Conservation (phyloP, 2,113 vertebrate genomes). For the Gopherus evgoodei region DNA sequence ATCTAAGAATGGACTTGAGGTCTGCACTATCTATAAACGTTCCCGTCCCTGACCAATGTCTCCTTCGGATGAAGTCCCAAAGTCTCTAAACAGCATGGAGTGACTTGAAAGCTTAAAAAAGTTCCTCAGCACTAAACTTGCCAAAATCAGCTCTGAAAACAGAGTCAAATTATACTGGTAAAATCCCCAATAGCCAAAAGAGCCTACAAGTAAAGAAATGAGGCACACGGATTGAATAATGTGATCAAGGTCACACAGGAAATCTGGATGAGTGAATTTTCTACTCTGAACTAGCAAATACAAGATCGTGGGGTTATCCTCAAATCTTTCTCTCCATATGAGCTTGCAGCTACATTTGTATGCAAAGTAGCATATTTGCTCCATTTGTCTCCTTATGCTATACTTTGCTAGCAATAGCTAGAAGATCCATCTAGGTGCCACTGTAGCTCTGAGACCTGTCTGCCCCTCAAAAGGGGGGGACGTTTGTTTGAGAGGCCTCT, state of each 20-base stretch:
- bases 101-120: background rate
- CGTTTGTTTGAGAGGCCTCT: conserved; percentile 17
- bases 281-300: conserved; percentile 6
- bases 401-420: background rate
- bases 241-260: background rate
- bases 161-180: conserved; percentile 18
- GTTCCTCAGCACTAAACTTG: conserved; percentile 5
- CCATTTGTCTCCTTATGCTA: background rate
- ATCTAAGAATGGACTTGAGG: background rate
- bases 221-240: background rate
- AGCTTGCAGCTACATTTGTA: background rate
- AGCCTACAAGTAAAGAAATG: background rate
- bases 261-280: background rate
- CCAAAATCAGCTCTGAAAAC: background rate
- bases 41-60: background rate
- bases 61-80: background rate
- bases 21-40: background rate
- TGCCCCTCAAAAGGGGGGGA: background rate
- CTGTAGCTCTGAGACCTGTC: conserved; percentile 8
- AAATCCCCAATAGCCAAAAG: conserved; percentile 31
- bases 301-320: background rate
- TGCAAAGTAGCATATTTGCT: background rate
- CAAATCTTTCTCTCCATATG: background rate
- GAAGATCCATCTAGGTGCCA: background rate
- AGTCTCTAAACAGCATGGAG: background rate